Percentiles rank a stretch among this genome's conserved stretches.
These are phyloP conservation scores for Zoanthus sociatus DNA, from an alignment of 92 coral and sea anemone species.

Conservation along the genomic window DNA sequence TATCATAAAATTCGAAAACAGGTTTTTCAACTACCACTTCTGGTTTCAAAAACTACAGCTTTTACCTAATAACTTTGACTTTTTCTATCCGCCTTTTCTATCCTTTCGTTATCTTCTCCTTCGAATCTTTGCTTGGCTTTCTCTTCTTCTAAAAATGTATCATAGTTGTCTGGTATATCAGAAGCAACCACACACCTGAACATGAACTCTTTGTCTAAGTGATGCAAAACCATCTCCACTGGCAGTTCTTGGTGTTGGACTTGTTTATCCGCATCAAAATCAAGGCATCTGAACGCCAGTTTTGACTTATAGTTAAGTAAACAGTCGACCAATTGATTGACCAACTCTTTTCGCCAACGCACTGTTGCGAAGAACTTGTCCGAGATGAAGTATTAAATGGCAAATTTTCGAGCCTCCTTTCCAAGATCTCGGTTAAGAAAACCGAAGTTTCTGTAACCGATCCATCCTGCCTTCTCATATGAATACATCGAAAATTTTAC, in stretches of 20 bases:
- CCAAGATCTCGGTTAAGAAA: conserved; percentile 44
- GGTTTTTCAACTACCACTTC: conserved; percentile 61
- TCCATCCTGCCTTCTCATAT: not conserved
- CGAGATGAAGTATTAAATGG: not conserved
- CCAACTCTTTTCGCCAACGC: conserved; percentile 43
- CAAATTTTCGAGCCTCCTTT: conserved; percentile 39
- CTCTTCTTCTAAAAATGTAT: not conserved
- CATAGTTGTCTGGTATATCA: not conserved
- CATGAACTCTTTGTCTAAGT: not conserved
- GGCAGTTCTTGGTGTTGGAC: not conserved
- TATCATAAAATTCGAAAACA: conserved; percentile 57
- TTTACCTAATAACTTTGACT: not conserved
- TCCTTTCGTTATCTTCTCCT: not conserved
- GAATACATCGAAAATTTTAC: too few species aligned
- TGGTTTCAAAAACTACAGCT: conserved; percentile 53
- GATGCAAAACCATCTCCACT: not conserved
- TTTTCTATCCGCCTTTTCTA: not conserved
- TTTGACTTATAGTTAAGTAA: conserved; percentile 51
- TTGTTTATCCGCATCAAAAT: conserved; percentile 42
- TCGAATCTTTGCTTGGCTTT: not conserved
- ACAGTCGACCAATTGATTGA: conserved; percentile 44
- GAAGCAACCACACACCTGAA: not conserved
- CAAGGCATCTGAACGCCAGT: conserved; percentile 56
- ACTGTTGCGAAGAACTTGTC: too few species aligned
- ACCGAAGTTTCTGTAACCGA: not conserved